A percentile compares a stretch with the other conserved stretches of the same genome.
Evolutionary conservation across 2,888 invertebrate genomes (phyloP).

Genomic region (Drosophila mettleri): DNA sequence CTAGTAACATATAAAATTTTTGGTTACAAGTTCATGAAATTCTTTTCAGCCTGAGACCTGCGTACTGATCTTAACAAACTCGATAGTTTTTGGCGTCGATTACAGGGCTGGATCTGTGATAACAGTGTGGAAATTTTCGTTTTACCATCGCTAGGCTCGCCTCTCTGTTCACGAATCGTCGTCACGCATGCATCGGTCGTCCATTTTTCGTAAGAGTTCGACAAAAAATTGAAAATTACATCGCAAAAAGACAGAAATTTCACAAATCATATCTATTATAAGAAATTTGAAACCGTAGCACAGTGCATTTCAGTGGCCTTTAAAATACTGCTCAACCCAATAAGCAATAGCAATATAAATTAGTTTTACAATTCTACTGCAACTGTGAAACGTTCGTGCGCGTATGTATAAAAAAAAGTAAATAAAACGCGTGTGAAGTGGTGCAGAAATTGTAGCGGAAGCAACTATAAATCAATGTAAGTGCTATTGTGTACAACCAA

Average conservation of each 20-base stretch:
- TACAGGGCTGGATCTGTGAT: slow-evolving; percentile 21
- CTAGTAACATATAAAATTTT: fast-evolving
- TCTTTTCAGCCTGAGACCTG: neutral
- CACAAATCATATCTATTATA: slow-evolving; percentile 34
- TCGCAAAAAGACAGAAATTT: slow-evolving; percentile 43
- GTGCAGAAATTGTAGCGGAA: slow-evolving; percentile 57
- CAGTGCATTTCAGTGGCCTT: slow-evolving; percentile 78
- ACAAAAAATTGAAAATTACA: slow-evolving; percentile 69
- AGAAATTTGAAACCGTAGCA: slow-evolving; percentile 34
- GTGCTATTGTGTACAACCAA: slow-evolving; percentile 45
- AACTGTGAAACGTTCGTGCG: slow-evolving; percentile 51
- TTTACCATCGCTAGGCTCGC: slow-evolving; percentile 30
- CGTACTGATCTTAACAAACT: slow-evolving; percentile 4
- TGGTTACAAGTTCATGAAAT: neutral
- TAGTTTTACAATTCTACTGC: slow-evolving; percentile 46
- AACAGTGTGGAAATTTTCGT: slow-evolving; percentile 28
- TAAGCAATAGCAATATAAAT: slow-evolving; percentile 65
- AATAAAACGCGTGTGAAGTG: slow-evolving; percentile 78
- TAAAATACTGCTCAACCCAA: slow-evolving; percentile 73
- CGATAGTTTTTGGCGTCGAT: slow-evolving; percentile 27
- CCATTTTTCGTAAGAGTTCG: slow-evolving; percentile 71
- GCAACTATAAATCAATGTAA: slow-evolving; percentile 58
- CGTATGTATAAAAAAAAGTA: slow-evolving; percentile 70
- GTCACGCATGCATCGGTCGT: slow-evolving; percentile 74
- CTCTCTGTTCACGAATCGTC: slow-evolving; percentile 57